Percentiles rank a stretch among this genome's conserved stretches.
phyloP scores from a whole-genome alignment of 2,113 vertebrate species.

The Dolichallabes microphthalmus region DNA sequence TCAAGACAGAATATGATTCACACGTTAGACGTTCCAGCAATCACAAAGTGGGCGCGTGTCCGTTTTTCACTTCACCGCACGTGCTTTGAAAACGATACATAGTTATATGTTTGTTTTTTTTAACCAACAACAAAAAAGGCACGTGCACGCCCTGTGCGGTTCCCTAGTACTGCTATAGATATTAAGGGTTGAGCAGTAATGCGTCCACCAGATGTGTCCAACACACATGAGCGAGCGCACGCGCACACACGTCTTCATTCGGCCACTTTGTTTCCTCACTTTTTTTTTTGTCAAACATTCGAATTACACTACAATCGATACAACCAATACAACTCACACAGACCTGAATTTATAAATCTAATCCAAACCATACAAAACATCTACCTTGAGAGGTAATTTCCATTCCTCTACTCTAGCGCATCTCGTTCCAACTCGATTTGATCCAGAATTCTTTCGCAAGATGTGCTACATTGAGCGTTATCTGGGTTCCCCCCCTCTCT shows the following conservation, averaged over 20 bases:
- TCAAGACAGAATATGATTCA: not conserved
- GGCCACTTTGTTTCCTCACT: not conserved
- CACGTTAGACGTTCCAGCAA: not conserved
- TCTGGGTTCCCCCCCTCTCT: slow-evolving; percentile 28
- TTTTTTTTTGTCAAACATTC: not conserved
- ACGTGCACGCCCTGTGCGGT: not conserved
- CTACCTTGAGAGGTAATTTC: slow-evolving; percentile 29
- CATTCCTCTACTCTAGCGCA: slow-evolving; percentile 45
- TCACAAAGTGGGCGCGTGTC: not conserved
- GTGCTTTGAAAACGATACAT: not conserved
- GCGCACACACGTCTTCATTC: not conserved
- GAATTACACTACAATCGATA: no score
- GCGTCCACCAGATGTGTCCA: slow-evolving; percentile 10
- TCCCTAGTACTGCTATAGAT: not conserved
- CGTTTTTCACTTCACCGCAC: not conserved
- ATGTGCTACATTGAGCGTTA: slow-evolving; percentile 18
- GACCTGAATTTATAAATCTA: no score
- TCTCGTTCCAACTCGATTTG: not conserved
- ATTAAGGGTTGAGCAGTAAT: not conserved
- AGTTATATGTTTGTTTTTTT: no score
- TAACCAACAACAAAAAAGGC: not conserved
- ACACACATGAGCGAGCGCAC: not conserved
- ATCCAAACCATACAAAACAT: not conserved
- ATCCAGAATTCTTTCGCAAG: slow-evolving; percentile 22
- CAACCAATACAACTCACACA: not conserved